Evolutionary conservation across 2,113 vertebrate species (phyloP), one percentile per base, ranked within the genome.

Genomic region (Gorilla gorilla): DNA sequence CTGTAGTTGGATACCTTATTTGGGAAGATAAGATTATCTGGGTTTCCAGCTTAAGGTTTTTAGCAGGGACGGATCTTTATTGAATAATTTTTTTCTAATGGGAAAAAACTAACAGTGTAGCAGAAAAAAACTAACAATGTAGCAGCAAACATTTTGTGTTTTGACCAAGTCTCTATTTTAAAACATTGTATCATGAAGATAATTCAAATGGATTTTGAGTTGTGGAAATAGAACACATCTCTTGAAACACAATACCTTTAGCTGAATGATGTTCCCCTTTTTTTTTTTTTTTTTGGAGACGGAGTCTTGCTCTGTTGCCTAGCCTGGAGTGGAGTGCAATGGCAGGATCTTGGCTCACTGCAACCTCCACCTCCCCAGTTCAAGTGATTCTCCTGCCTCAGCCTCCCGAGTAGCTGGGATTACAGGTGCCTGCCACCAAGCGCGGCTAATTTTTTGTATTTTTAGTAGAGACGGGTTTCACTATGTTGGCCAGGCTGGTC

Each of bases 171-270:
- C 55, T 93, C 38, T 93, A 25, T 89, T 91, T 95, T 89, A 59
- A 93, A 94, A 88, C 89, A 78, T 35, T 93, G 11, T 64, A 90
- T 93, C 8, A 32, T 70, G 48, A 35, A 95, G 14, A 40, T 91
- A 68, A 86, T 92, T 94, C 52, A 76, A 72, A 79, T 38, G 32
- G 25, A 79, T 96, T 90, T 94, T 87, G 70, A 96, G 79, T 85
- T 84, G 5, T 32, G 59, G 40, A 64, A 30, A 64, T 64, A 64
- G 61, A 64, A 30, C 61, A 64, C 27, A 64, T 38, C 18, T 90
- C 40, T 78, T 35, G 76, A 96, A 95, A 94, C 9, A 45, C 73
- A 16, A 68, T 95, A 79, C 32, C 40, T 91, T 89, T 89, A 88
- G n/a, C 16, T 73, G 43, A 86, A 23, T 8, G 6, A n/a, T 94